These are phyloP conservation scores for Nowickia ferox DNA, from an alignment of 2,888 invertebrate species.

Conservation along the genomic window DNA sequence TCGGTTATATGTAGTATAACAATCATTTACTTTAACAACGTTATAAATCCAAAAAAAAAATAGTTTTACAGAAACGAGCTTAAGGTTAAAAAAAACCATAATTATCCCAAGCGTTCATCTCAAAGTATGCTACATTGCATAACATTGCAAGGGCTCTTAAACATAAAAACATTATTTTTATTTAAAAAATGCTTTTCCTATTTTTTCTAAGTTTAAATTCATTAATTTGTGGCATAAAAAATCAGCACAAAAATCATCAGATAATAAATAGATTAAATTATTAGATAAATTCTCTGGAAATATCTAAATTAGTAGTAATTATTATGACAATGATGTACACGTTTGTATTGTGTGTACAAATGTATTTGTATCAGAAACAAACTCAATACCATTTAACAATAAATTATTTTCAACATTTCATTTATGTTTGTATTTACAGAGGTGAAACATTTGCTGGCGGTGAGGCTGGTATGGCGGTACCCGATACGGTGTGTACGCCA, in stretches of 20 bases:
- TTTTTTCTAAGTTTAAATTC: background rate
- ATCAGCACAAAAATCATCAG: background rate
- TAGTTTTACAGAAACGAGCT: too few relatives aligned
- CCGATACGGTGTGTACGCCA: slow-evolving; percentile 95
- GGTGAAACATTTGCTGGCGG: slow-evolving; percentile 94
- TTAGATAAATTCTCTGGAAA: background rate
- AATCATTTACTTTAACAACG: too few relatives aligned
- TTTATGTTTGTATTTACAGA: slow-evolving; percentile 83
- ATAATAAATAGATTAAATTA: slow-evolving; percentile 21
- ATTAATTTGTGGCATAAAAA: background rate
- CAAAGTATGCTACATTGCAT: too few relatives aligned
- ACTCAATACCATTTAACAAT: slow-evolving; percentile 12
- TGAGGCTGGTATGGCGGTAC: slow-evolving; percentile 96
- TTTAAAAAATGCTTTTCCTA: background rate
- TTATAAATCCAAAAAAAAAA: too few relatives aligned
- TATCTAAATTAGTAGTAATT: slow-evolving; percentile 15
- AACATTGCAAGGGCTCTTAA: too few relatives aligned
- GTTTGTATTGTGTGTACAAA: background rate
- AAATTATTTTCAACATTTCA: slow-evolving; percentile 27
- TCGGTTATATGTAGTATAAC: too few relatives aligned
- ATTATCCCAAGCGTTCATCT: too few relatives aligned
- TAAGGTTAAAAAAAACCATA: too few relatives aligned
- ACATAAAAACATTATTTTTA: too few relatives aligned
- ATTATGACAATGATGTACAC: background rate
- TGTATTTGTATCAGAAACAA: background rate